A percentile compares a stretch with the other conserved stretches of the same genome.
Conservation (phyloP, 2,888 invertebrate genomes). For the Lepidocyrtinus sp. region DNA sequence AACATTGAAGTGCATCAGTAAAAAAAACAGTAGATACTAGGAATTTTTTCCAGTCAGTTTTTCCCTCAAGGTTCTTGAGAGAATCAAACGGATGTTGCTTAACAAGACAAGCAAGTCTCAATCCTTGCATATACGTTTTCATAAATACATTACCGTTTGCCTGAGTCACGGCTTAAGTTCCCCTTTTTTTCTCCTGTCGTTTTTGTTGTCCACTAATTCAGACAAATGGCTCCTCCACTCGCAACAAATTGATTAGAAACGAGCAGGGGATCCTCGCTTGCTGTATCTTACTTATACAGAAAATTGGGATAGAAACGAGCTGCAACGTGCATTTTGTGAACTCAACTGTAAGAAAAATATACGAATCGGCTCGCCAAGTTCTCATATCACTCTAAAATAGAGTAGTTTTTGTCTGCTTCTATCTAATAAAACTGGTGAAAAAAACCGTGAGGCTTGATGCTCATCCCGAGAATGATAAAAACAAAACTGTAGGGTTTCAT, state of each 20-base stretch:
- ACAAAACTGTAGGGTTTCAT: constrained; percentile 36
- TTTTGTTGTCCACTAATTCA: constrained; percentile 71
- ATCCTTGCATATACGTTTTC: constrained; percentile 25
- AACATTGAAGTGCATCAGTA: too few species aligned
- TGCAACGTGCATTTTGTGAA: background rate
- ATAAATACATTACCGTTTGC: constrained; percentile 54
- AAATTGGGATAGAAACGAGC: background rate
- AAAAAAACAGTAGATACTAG: too few species aligned
- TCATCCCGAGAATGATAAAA: background rate
- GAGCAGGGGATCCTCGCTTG: constrained; percentile 62
- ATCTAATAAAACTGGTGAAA: too few species aligned
- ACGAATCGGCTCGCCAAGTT: constrained; percentile 4
- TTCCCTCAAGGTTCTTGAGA: constrained; percentile 32
- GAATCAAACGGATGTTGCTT: constrained; percentile 56
- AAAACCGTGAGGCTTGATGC: constrained; percentile 18
- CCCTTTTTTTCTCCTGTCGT: constrained; percentile 63
- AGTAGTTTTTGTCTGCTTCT: background rate
- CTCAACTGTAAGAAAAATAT: background rate
- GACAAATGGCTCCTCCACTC: constrained; percentile 70
- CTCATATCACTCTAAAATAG: background rate
- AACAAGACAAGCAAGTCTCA: constrained; percentile 48
- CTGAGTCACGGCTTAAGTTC: constrained; percentile 54
- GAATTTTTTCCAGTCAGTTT: too few species aligned
- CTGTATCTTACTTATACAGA: background rate
- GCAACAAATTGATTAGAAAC: constrained; percentile 70